Conservation (phyloP, 2,797 vertebrate genomes). For the Epinephelus coioides region DNA sequence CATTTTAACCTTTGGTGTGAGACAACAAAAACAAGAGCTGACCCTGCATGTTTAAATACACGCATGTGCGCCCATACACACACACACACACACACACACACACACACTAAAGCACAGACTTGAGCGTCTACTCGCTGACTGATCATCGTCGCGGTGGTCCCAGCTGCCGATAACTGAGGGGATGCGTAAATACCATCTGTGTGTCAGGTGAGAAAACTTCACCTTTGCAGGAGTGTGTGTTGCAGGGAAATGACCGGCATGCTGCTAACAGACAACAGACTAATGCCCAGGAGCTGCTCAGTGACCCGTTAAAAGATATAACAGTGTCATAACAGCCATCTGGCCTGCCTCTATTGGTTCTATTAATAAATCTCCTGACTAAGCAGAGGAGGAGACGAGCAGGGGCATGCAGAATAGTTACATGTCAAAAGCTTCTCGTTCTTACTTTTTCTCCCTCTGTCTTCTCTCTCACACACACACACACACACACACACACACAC, state of each 20-base stretch:
- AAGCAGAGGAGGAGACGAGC: conserved; percentile 54
- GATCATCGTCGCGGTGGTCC: conserved; percentile 28
- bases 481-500: not conserved
- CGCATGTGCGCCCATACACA: not conserved
- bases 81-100: not conserved
- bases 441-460: conserved; percentile 11
- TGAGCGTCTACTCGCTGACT: conserved; percentile 34
- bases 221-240: conserved; percentile 59
- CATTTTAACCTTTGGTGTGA: conserved; percentile 31
- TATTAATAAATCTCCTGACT: conserved; percentile 70
- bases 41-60: conserved; percentile 20
- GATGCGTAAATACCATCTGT: conserved; percentile 74
- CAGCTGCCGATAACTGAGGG: conserved; percentile 67
- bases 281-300: conserved; percentile 63
- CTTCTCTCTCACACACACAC: too few species aligned
- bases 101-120: not conserved
- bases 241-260: conserved; percentile 63
- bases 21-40: conserved; percentile 43
- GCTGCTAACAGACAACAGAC: conserved; percentile 63
- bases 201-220: conserved; percentile 61
- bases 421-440: conserved; percentile 39
- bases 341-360: conserved; percentile 65
- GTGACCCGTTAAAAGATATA: conserved; percentile 70
- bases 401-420: conserved; percentile 40
- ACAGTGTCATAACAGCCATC: conserved; percentile 74